Evolutionary conservation across 2,888 invertebrate species (phyloP).

Genomic region (Perithous albicinctus): DNA sequence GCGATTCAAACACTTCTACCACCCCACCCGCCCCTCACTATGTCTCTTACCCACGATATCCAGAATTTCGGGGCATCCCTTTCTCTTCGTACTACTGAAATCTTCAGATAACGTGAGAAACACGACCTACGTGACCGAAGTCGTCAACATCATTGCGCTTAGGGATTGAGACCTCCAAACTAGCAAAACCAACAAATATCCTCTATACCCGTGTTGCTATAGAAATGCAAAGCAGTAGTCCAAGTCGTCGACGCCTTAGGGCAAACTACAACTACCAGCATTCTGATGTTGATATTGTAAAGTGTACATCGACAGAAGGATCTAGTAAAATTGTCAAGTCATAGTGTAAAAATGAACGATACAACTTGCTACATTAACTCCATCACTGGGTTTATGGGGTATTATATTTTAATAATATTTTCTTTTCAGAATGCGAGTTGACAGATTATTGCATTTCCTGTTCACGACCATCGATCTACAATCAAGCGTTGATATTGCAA

Average conservation of each 20-base stretch:
- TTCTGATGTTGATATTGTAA: not conserved
- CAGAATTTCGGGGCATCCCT: conserved; percentile 42
- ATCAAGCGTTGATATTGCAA: too few species aligned
- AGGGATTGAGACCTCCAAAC: conserved; percentile 11
- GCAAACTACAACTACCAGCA: not conserved
- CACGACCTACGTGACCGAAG: conserved; percentile 56
- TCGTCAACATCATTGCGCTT: conserved; percentile 31
- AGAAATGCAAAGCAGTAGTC: not conserved
- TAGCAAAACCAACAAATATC: conserved; percentile 11
- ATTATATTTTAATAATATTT: too few species aligned
- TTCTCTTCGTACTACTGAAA: conserved; percentile 35
- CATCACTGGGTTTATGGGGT: too few species aligned
- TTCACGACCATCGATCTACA: too few species aligned
- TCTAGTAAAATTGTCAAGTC: too few species aligned
- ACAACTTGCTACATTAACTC: too few species aligned
- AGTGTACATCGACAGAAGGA: too few species aligned
- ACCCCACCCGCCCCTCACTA: too few species aligned
- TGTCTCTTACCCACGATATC: conserved; percentile 10
- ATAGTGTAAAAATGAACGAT: too few species aligned
- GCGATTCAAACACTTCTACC: not conserved
- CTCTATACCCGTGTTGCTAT: not conserved
- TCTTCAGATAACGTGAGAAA: conserved; percentile 59
- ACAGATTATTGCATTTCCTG: too few species aligned
- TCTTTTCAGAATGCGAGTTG: too few species aligned
- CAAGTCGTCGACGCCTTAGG: not conserved